Evolutionary conservation across 1,140 invertebrate species (phyloP).

Genomic region (Aporrectodea caliginosa): DNA sequence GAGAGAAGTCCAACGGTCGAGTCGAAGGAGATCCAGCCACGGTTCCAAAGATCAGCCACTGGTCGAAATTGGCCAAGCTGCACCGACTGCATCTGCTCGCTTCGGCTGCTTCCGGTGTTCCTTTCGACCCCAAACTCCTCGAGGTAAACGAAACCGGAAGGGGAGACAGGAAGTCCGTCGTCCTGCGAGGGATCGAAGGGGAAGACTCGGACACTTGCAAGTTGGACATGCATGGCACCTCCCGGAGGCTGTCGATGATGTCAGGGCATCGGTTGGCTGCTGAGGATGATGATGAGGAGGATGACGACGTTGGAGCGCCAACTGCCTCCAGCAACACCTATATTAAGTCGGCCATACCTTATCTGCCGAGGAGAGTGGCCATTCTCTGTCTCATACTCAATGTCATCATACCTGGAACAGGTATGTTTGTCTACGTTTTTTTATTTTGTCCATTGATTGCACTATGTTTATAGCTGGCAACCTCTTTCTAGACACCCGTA

Average conservation of each 20-base stretch:
- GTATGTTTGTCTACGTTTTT: no score
- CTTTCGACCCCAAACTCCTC: neutral
- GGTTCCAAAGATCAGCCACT: no score
- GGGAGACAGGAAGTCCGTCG: neutral
- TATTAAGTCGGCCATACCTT: constrained; percentile 83
- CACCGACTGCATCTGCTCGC: neutral
- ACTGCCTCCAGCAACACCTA: constrained; percentile 63
- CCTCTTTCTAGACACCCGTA: no score
- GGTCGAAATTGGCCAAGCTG: neutral
- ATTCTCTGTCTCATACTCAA: constrained; percentile 83
- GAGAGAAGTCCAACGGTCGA: no score
- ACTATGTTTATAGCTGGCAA: no score
- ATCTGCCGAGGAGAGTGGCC: constrained; percentile 75
- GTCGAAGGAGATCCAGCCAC: no score
- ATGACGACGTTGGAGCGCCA: neutral
- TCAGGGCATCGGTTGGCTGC: neutral
- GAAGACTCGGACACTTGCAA: neutral
- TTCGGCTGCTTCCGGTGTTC: neutral
- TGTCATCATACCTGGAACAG: constrained; percentile 76
- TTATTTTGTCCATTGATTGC: no score
- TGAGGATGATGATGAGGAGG: neutral
- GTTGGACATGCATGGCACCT: neutral
- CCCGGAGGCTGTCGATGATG: neutral
- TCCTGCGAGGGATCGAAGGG: neutral
- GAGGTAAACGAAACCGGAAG: neutral